Evolutionary conservation across 2,113 vertebrate species (phyloP).

Genomic region (Sinocyclocheilus rhinocerous): DNA sequence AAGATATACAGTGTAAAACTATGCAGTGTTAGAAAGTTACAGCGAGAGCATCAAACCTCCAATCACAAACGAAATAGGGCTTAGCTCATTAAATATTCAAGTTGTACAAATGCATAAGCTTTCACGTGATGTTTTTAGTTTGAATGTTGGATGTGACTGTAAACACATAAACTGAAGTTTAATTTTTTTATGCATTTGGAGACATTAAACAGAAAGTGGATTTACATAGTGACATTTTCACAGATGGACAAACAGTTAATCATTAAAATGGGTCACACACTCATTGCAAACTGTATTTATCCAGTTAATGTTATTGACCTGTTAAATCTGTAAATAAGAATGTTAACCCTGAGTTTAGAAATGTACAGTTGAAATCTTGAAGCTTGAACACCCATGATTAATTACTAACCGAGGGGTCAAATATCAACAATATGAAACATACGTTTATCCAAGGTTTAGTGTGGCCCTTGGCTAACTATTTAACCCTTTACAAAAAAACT

Average conservation of each 20-base stretch:
- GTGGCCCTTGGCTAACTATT: not conserved
- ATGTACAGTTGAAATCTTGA: not conserved
- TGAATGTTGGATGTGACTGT: not conserved
- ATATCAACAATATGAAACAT: not conserved
- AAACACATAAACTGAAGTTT: no score
- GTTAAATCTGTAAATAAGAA: not conserved
- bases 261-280: not conserved
- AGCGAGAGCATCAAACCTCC: not conserved
- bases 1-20: not conserved
- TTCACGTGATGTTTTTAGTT: not conserved
- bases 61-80: not conserved
- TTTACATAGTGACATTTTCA: not conserved
- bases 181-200: not conserved
- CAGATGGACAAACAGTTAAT: not conserved
- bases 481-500: not conserved
- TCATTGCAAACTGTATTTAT: not conserved
- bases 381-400: not conserved
- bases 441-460: not conserved
- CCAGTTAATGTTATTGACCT: not conserved
- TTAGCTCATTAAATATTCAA: conserved; percentile 4
- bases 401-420: not conserved
- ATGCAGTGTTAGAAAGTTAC: not conserved
- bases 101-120: not conserved
- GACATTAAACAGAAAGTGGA: not conserved
- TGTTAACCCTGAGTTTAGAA: not conserved